Evolutionary conservation across 2,113 vertebrate genomes (phyloP), one percentile per base, ranked within the genome.

Genomic region (Isurus oxyrinchus): DNA sequence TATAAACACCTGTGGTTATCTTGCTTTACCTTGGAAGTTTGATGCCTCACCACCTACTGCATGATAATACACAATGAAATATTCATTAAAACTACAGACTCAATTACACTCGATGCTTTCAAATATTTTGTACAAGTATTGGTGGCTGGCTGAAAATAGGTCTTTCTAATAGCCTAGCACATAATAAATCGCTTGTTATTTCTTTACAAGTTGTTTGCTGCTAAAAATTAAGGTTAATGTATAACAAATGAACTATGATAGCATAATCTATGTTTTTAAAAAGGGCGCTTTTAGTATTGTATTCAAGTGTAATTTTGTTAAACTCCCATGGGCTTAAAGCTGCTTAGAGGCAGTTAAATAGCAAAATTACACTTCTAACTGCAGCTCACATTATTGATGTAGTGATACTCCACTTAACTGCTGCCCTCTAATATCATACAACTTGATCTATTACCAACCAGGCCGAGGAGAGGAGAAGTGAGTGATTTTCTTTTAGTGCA

Each of bases 181-280:
- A 53, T 55, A 49, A 95, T 95, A 95, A 95, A 95, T 95, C 94
- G 35, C 76, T 95, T 49, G 55, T 27, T 95, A 31, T 95, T 95
- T 95, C 44, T 35, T 53, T 40, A 72, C 63, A 49, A 69, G 63
- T 95, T 69, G 44, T 49, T 95, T 95, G 94, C 40, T 53, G 63
- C 67, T 95, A 44, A 95, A 53, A 95, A 49, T 95, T 69, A 95
- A 55, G 72, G 67, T 95, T 27, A 95, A 49, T 72, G 25, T 27
- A 95, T 95, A 55, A 95, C 23, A 69, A 72, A 55, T 55, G 44
- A 76, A 95, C 13, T 49, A 5, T 55, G 23, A 63, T 55, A 72
- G 94, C 49, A 95, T 13, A 69, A 95, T 95, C 27, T 95, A 69
- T 53, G 53, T 76, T 53, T 95, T 69, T 55, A 53, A 95, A 91